Conservation (phyloP, 2,888 invertebrate genomes). For the Deilephila elpenor region DNA sequence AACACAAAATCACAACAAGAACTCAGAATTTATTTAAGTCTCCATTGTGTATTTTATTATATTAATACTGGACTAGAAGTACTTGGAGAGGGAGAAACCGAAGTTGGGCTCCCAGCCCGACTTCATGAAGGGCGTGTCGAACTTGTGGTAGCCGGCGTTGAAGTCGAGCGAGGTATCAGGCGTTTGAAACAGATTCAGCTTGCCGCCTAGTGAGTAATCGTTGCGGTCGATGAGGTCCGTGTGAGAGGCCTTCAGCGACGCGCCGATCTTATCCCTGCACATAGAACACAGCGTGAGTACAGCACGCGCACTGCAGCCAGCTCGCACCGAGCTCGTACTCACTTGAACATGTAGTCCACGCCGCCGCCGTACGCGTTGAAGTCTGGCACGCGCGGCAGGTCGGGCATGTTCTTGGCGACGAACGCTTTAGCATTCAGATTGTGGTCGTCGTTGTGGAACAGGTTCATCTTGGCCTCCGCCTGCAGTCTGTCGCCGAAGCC, state of each 20-base stretch:
- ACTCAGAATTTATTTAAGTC: no score
- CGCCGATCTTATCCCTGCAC: slow-evolving; percentile 54
- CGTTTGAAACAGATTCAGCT: slow-evolving; percentile 53
- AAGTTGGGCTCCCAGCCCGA: slow-evolving; percentile 52
- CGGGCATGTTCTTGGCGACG: slow-evolving; percentile 58
- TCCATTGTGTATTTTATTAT: no score
- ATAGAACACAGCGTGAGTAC: background rate
- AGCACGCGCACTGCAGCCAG: no score
- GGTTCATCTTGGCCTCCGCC: slow-evolving; percentile 52
- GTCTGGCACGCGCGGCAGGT: slow-evolving; percentile 54
- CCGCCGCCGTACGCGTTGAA: slow-evolving; percentile 65
- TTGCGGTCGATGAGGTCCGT: slow-evolving; percentile 55
- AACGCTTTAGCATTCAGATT: slow-evolving; percentile 63
- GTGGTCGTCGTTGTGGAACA: slow-evolving; percentile 54
- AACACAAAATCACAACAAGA: no score
- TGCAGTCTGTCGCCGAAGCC: slow-evolving; percentile 54
- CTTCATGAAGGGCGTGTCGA: slow-evolving; percentile 52
- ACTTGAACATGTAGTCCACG: slow-evolving; percentile 55
- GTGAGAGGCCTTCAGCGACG: slow-evolving; percentile 48
- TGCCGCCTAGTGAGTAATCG: slow-evolving; percentile 56
- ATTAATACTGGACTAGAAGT: slow-evolving; percentile 41
- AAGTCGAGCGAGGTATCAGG: slow-evolving; percentile 53
- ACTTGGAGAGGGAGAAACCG: slow-evolving; percentile 50
- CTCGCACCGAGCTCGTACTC: background rate
- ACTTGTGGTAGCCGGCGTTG: slow-evolving; percentile 55